These are phyloP conservation scores for Drosophila sproati DNA, from an alignment of 1,140 invertebrate species.

Conservation along the genomic window DNA sequence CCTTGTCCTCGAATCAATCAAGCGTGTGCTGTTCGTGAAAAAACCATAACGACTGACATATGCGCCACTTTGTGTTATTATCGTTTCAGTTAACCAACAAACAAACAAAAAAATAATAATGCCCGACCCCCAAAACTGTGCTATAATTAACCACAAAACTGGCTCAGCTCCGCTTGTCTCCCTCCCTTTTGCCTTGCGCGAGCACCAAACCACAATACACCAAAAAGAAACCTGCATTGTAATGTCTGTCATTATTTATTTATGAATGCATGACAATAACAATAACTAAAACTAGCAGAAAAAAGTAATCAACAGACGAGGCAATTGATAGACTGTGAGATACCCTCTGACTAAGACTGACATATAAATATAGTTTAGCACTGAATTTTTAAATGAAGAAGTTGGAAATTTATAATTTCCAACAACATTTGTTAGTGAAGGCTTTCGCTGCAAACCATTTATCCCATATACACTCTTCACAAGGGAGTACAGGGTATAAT, in stretches of 20 bases:
- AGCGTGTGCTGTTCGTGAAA: constrained; percentile 6
- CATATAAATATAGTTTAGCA: not conserved
- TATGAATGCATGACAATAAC: constrained; percentile 72
- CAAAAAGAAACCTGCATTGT: constrained; percentile 58
- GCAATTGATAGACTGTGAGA: not conserved
- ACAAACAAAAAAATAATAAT: not conserved
- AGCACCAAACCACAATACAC: constrained; percentile 19
- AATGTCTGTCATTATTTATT: constrained; percentile 77
- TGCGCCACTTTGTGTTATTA: constrained; percentile 32
- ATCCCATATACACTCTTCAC: not conserved
- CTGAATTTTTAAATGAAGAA: not conserved
- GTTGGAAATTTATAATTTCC: too few relatives aligned
- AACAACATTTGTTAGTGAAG: too few relatives aligned
- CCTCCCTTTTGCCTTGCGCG: constrained; percentile 4
- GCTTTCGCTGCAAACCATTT: not conserved
- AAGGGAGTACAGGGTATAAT: constrained; percentile 10
- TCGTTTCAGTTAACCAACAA: constrained; percentile 29
- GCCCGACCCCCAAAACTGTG: constrained; percentile 46
- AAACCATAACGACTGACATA: constrained; percentile 32
- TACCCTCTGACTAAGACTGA: constrained; percentile 1
- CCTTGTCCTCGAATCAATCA: constrained; percentile 27
- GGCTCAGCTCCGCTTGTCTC: constrained; percentile 2
- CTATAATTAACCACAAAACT: constrained; percentile 55
- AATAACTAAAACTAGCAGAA: constrained; percentile 34
- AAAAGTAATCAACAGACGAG: not conserved